Evolutionary conservation across 2,888 invertebrate species (phyloP), one percentile per base, ranked within the genome.

Genomic region (Cheilosia grossa): DNA sequence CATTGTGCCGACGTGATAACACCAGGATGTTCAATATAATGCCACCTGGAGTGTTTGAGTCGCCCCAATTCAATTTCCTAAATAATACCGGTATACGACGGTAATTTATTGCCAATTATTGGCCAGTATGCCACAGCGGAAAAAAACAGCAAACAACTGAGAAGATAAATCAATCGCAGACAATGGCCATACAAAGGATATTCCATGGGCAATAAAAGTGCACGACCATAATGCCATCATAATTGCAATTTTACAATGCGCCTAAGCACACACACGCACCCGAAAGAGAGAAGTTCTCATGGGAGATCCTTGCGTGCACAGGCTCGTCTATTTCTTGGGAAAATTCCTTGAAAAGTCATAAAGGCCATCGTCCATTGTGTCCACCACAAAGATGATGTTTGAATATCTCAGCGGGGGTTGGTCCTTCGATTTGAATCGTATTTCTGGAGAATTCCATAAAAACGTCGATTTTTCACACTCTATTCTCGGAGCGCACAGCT

Each of bases 231-330:
- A 77, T 77, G 69, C 61, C 74, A 79, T 79, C 69, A 83, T 83
- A 83, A 83, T 83, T 83, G 79, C 79, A 83, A 74, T 73, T 73
- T 61, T 73, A 83, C 79, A 74, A 83, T 74, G 37, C 44, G 9
- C 17, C 58, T 58, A 47, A 9, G 21, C 21, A 5, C 51, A 30
- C 49, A 58, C 6, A 27, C 47, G 77, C 66, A 37, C 3, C 13
- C 10, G 4, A 72, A 51, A 44, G 9, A 54, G 4, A 5, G 33
- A 54, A n/a, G 33, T 40, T 49, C 49, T 70, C 70, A 70, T 58
- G 70, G 72, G 67, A 82, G 51, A 58, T 59, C 49, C 21, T 61
- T 21, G 6, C 30, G 24, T 59, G 17, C 56, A 56, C 24, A 24
- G 58, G 19, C 30, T 63, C 47, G 54, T 56, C 58, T 17, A 30